Evolutionary conservation across 2,113 vertebrate genomes (phyloP).

Genomic region (Todiramphus saurophagus): DNA sequence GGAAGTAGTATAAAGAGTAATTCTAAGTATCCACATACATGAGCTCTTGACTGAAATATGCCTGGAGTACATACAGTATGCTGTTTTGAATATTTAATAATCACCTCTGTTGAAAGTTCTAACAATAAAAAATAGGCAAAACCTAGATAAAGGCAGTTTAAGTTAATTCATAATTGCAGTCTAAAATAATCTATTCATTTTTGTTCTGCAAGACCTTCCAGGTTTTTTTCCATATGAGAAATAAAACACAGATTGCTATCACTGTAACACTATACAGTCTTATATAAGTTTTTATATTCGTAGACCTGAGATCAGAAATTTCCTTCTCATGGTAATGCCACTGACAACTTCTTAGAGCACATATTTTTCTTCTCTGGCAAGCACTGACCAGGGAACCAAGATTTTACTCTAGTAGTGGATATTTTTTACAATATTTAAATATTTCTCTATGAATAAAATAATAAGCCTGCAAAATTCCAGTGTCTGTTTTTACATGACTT

Average conservation of each 20-base stretch:
- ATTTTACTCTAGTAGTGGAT: background rate
- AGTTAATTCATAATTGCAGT: background rate
- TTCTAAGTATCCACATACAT: background rate
- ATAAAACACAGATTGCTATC: background rate
- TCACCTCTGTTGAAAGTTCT: background rate
- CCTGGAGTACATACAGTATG: background rate
- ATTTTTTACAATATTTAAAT: background rate
- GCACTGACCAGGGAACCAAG: background rate
- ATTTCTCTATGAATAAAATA: background rate
- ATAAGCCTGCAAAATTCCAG: background rate
- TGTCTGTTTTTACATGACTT: background rate
- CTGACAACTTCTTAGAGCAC: background rate
- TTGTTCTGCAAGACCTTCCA: background rate
- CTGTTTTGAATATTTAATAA: background rate
- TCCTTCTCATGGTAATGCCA: background rate
- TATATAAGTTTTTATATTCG: background rate
- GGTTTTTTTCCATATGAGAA: background rate
- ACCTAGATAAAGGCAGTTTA: background rate
- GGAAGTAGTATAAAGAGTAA: background rate
- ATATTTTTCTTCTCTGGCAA: background rate
- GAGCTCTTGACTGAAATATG: background rate
- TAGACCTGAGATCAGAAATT: background rate
- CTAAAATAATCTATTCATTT: background rate
- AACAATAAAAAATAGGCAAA: background rate
- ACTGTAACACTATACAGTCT: background rate